These are phyloP conservation scores for Erethizon dorsatum DNA, from an alignment of 2,797 vertebrate species.

Conservation along the genomic window DNA sequence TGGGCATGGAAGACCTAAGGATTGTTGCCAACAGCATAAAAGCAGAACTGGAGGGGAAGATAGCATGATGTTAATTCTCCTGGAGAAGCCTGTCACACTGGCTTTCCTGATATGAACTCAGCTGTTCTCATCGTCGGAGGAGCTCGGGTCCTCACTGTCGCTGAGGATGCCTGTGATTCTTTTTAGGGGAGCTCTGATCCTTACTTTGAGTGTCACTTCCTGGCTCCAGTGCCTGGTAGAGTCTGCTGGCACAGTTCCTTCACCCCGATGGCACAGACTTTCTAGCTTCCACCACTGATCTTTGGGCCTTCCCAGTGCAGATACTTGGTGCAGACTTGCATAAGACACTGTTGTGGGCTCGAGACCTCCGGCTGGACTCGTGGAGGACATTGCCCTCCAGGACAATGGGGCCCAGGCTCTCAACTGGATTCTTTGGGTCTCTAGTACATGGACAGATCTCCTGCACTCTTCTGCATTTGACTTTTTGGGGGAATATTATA, in stretches of 20 bases:
- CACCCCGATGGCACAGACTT: neutral
- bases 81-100: neutral
- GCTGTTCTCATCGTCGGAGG: neutral
- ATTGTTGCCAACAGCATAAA: neutral
- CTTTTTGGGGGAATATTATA: neutral
- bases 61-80: neutral
- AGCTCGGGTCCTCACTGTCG: neutral
- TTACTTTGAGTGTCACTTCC: neutral
- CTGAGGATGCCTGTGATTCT: no score
- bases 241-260: no score
- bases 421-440: neutral
- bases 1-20: neutral
- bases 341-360: neutral
- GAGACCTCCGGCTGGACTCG: no score
- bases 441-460: neutral
- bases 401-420: neutral
- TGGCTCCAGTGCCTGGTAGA: no score
- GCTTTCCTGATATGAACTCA: neutral
- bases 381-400: no score
- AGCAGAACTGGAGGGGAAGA: neutral
- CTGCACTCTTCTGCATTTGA: neutral
- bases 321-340: neutral
- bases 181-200: neutral
- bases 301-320: neutral
- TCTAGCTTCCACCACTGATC: neutral